phyloP scores from a whole-genome alignment of 2,797 vertebrate species.

The Sebastes taczanowskii region DNA sequence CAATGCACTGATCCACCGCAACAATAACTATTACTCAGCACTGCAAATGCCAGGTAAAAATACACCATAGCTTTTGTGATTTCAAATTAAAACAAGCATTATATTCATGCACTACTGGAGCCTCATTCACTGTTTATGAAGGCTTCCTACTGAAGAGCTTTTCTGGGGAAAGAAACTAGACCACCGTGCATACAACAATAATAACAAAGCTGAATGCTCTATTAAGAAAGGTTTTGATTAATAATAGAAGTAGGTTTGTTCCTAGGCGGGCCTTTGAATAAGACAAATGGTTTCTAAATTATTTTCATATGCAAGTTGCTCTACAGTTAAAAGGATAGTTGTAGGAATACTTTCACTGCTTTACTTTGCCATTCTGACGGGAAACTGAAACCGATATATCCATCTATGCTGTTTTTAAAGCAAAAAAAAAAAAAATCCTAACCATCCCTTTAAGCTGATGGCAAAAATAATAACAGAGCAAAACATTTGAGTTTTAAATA shows the following conservation, averaged over 20 bases:
- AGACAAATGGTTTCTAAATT: neutral
- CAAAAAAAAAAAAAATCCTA: neutral
- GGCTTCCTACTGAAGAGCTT: constrained; percentile 48
- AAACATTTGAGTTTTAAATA: neutral
- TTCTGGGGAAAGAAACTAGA: constrained; percentile 7
- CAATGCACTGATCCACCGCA: constrained; percentile 38
- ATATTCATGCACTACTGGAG: constrained; percentile 24
- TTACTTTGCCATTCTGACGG: neutral
- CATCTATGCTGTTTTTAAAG: neutral
- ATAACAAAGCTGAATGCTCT: neutral
- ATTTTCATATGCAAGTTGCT: neutral
- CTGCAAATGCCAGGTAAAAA: constrained; percentile 48
- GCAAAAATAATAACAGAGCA: neutral
- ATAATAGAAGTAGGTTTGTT: neutral
- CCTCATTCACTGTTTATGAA: constrained; percentile 26
- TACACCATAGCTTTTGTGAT: constrained; percentile 59
- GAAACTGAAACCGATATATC: neutral
- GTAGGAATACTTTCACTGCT: neutral
- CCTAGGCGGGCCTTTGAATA: neutral
- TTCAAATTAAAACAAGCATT: constrained; percentile 58
- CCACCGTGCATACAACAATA: neutral
- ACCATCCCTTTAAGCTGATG: neutral
- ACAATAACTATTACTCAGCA: constrained; percentile 61
- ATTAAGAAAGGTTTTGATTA: neutral
- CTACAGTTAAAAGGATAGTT: neutral